Evolutionary conservation across 2,113 vertebrate genomes (phyloP).

Genomic region (Australoheros scitulus): DNA sequence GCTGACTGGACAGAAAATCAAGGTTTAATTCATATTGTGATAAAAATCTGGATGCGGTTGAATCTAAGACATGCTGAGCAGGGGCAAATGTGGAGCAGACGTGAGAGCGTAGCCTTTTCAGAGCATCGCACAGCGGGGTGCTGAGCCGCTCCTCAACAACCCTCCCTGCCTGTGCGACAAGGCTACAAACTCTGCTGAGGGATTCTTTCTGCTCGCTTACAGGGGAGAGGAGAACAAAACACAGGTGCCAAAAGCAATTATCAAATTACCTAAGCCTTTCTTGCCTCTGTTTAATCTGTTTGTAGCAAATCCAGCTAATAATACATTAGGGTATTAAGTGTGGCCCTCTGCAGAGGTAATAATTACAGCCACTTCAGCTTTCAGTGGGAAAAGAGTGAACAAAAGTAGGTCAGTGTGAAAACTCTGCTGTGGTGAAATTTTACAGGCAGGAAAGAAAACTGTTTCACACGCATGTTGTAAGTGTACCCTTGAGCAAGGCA

Average conservation of each 20-base stretch:
- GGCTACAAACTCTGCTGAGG: constrained; percentile 59
- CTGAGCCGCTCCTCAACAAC: constrained; percentile 35
- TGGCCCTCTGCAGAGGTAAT: constrained; percentile 65
- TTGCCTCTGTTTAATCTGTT: constrained; percentile 73
- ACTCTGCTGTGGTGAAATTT: constrained; percentile 28
- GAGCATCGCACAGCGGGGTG: constrained; percentile 43
- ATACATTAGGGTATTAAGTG: constrained; percentile 68
- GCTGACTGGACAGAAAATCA: constrained; percentile 80
- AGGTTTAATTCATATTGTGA: constrained; percentile 77
- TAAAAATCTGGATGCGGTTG: constrained; percentile 75
- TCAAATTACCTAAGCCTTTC: constrained; percentile 74
- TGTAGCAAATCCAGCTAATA: constrained; percentile 75
- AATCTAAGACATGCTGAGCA: constrained; percentile 72
- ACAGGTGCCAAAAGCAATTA: constrained; percentile 74
- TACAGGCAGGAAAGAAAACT: constrained; percentile 4
- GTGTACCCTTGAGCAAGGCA: constrained; percentile 19
- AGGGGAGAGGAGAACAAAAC: constrained; percentile 64
- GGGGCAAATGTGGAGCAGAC: constrained; percentile 63
- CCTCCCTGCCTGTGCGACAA: constrained; percentile 21
- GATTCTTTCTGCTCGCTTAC: constrained; percentile 61
- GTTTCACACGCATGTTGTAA: neutral
- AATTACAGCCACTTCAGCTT: constrained; percentile 68
- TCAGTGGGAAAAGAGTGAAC: constrained; percentile 59
- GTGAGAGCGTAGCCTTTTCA: constrained; percentile 47
- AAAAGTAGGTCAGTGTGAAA: constrained; percentile 67